Base-by-base conservation (phyloP, 2,888 invertebrate species). In the Synergus umbraculus region DNA sequence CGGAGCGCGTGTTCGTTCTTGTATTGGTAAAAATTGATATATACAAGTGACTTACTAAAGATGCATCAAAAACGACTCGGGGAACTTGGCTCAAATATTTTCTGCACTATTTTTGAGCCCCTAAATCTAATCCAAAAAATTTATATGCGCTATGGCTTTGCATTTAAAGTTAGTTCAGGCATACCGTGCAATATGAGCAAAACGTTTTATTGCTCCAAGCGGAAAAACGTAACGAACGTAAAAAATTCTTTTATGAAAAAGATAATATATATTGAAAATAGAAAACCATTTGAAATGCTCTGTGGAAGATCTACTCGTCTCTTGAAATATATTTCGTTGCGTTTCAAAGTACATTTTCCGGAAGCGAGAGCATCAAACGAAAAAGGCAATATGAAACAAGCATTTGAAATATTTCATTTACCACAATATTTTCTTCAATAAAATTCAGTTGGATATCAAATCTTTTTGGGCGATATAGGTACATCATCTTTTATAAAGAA, bases 211-310 rank as follows among this genome's bases (percentile, higher is more conserved):
- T 29, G 29, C 29, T 29, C 29, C 29, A 29, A 29, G 29, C n/a
- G 54, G n/a, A n/a, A 54, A 54, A 54, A 8, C 54, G 54, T 2
- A 54, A 54, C n/a, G 54, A 54, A 54, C n/a, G 54, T 54, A n/a
- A 8, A 54, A 54, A n/a, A 54, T 54, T 54, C 54, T 54, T 54
- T 54, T n/a, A 54, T 54, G 9, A n/a, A n/a, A 54, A n/a, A n/a
- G n/a, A n/a, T 1, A n/a, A 2, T 54, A n/a, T 54, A 29, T 29
- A 29, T 29, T n/a, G 54, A 54, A 54, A 54, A 54, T 54, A n/a
- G 54, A 54, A 54, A 54, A n/a, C n/a, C n/a, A 54, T 54, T 54
- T 54, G 54, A 54, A 29, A 29, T 54, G n/a, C 54, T 54, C 54
- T 9, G 54, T 9, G n/a, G 54, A 2, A 54, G n/a, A 54, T 54